Evolutionary conservation across 2,888 invertebrate species (phyloP), one percentile per base, ranked within the genome.

Genomic region (Salpingus planirostris): DNA sequence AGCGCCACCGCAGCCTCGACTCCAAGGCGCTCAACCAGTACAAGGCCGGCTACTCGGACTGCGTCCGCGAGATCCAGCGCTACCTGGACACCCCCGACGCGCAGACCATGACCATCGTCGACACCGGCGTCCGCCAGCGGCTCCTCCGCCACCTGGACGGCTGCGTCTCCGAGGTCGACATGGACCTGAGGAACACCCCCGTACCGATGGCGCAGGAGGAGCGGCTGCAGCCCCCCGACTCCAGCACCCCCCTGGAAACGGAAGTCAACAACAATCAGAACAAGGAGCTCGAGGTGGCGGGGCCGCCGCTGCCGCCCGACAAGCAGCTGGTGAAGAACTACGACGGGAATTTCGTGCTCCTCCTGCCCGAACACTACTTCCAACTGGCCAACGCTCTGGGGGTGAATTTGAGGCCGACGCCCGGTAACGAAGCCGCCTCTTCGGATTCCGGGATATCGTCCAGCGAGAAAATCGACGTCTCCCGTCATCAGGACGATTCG

Each of bases 1-100:
- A 85, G 59, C 64, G 79, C 45, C 81, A 82, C 56, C 72, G 81
- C 43, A 77, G 78, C 44, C 63, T 80, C 18, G 76, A 78, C 44
- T 73, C 72, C 44, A 73, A 73, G 33, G 68, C 70, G 56, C 61
- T 74, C 39, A 74, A 71, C 60, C 78, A 76, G 60, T 78, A 77
- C 62, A 71, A 74, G 46, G 74, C 76, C 13, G 78, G 79, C 6
- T 79, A 76, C 54, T 67, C 73, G 45, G 78, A 79, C 52, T 79
- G 78, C 53, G 74, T 76, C 6, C 60, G 72, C 40, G 78, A 79
- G 66, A 77, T 78, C 26, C 60, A 67, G 44, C 43, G 71, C 31
- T 76, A 75, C 49, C 57, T 76, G 44, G 75, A 75, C 42, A 73
- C 73, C 0, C 74, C 75, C 6, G 75, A 76, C 52, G 70, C 74